Evolutionary conservation across 2,113 vertebrate genomes (phyloP).

Genomic region (Glaucomys volans): DNA sequence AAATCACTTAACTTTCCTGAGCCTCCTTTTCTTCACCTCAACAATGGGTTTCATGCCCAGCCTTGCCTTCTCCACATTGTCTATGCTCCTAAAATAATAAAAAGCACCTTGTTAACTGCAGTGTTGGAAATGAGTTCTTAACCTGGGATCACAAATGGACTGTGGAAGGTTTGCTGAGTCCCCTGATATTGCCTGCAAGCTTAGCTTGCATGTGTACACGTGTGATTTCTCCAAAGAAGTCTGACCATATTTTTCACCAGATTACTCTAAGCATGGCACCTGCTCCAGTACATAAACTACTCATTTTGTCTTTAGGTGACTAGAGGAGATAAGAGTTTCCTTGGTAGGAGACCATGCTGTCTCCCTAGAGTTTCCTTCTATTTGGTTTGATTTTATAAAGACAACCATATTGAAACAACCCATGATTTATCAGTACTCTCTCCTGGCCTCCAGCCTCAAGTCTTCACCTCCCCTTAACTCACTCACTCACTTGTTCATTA

Average conservation of each 20-base stretch:
- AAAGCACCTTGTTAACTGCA: neutral
- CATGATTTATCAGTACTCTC: neutral
- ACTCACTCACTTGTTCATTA: neutral
- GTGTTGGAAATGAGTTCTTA: neutral
- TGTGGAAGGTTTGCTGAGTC: neutral
- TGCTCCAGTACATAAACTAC: neutral
- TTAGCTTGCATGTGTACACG: neutral
- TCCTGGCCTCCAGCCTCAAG: neutral
- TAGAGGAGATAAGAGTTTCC: neutral
- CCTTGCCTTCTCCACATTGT: neutral
- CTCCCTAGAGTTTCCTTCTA: neutral
- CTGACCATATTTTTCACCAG: neutral
- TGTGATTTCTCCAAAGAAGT: neutral
- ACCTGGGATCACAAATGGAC: neutral
- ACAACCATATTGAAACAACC: neutral
- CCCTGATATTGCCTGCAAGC: neutral
- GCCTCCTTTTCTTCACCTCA: neutral
- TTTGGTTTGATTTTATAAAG: neutral
- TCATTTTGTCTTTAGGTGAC: neutral
- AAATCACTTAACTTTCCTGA: slow-evolving; percentile 10
- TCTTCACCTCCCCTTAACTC: neutral
- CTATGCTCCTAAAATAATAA: neutral
- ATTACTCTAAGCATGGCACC: neutral
- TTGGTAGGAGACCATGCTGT: neutral
- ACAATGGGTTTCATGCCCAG: neutral